Evolutionary conservation across 1,140 invertebrate genomes (phyloP).

Genomic region (Hyles vespertilio): DNA sequence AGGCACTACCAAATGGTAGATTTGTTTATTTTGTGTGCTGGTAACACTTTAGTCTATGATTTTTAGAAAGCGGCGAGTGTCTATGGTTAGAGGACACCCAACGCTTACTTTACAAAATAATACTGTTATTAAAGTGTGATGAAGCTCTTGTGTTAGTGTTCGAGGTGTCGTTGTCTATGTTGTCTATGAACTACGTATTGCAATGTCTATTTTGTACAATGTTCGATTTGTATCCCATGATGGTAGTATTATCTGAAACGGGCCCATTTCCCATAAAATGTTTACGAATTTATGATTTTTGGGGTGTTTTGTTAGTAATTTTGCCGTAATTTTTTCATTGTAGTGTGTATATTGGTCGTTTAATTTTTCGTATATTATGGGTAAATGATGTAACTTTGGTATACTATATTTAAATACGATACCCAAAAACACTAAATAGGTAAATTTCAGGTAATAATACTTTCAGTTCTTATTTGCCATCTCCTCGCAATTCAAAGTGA

Average conservation of each 20-base stretch:
- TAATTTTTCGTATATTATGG: too few relatives aligned
- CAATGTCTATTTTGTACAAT: too few relatives aligned
- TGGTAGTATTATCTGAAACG: too few relatives aligned
- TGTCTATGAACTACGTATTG: slow-evolving; percentile 1
- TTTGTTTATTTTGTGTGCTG: slow-evolving; percentile 1
- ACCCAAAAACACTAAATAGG: neutral
- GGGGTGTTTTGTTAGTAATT: too few relatives aligned
- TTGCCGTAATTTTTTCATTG: too few relatives aligned
- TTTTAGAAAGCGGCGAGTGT: neutral
- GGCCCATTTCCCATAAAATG: too few relatives aligned
- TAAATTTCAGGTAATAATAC: slow-evolving; percentile 8
- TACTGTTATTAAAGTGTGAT: slow-evolving; percentile 15
- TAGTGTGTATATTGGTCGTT: too few relatives aligned
- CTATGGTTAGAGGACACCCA: neutral
- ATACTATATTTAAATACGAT: too few relatives aligned
- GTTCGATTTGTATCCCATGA: too few relatives aligned
- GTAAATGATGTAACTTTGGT: too few relatives aligned
- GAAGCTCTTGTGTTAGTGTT: slow-evolving; percentile 47
- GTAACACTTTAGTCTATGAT: slow-evolving; percentile 2
- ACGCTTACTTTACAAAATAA: too few relatives aligned
- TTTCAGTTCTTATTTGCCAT: slow-evolving; percentile 8
- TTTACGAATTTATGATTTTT: too few relatives aligned
- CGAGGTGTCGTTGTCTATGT: slow-evolving; percentile 44
- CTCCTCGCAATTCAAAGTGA: slow-evolving; percentile 1
- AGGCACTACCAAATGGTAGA: neutral